Base-by-base conservation (phyloP, 2,113 vertebrate species). In the Thalassoma bifasciatum region DNA sequence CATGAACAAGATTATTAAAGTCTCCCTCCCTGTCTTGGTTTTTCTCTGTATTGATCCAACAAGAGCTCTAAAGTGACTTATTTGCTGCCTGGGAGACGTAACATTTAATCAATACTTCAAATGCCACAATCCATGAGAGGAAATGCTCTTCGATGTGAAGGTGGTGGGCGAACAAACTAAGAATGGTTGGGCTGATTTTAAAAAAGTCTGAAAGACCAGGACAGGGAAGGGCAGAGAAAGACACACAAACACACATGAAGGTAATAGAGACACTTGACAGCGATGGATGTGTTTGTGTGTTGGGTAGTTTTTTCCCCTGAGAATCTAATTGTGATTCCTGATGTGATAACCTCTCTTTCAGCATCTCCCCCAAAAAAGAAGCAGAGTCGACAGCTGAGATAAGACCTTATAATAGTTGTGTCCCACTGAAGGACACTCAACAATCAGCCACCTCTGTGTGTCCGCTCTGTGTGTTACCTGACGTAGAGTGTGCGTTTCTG, bases 401-500 rank as follows among this genome's bases (percentile, higher is more conserved):
- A 87, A 83, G 82, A 79, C 64, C 67, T 59, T 79, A 65, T 47
- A 73, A 67, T 67, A 62, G 77, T 62, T 46, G 68, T 75, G 83
- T 71, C 72, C 60, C 65, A 12, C 58, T 69, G 73, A 85, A 79
- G 77, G 69, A 74, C 82, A 72, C 59, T 51, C 38, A 46, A 85
- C 75, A 68, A 82, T 81, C 71, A 60, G 77, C 72, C 70, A 69
- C 63, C 65, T 74, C 66, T 47, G 46, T n/a, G 46, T 66, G 77
- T 47, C 11, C 11, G 19, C 50, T 74, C 66, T 47, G 46, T 58
- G 47, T 46, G 44, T 68, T 89, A 91, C 91, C 91, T 91, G 89
- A 92, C 80, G 12, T 92, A 92, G 63, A 92, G 91, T 49, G 89
- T 89, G 82, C 90, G 90, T 88, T 98, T 99, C 93, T 98, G 97